A percentile compares a stretch with the other conserved stretches of the same genome.
Evolutionary conservation across 2,888 invertebrate genomes (phyloP).

Genomic region (Dyspetes luteomarginatus): DNA sequence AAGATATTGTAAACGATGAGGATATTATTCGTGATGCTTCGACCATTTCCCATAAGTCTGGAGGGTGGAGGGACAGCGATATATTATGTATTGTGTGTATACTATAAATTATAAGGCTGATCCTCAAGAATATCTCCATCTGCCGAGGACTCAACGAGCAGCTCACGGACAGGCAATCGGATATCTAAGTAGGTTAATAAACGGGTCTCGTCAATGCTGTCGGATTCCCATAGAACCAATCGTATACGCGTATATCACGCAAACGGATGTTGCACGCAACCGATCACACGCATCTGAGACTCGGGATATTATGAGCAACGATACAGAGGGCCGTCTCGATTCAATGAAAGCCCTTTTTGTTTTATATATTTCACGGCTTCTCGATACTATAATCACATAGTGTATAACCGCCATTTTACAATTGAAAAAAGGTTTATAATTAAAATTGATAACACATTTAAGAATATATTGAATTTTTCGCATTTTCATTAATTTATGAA

Average conservation of each 20-base stretch:
- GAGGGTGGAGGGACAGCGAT: slow-evolving; percentile 46
- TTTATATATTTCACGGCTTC: background rate
- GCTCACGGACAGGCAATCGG: slow-evolving; percentile 70
- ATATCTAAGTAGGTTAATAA: slow-evolving; percentile 80
- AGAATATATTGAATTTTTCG: too few species aligned
- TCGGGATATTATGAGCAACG: slow-evolving; percentile 11
- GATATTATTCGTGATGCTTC: slow-evolving; percentile 1
- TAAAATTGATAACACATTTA: background rate
- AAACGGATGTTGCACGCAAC: slow-evolving; percentile 70
- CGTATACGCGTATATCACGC: slow-evolving; percentile 77
- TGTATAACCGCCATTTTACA: background rate
- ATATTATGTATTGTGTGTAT: slow-evolving; percentile 63
- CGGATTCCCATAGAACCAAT: slow-evolving; percentile 80
- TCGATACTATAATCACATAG: background rate
- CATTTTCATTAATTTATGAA: too few species aligned
- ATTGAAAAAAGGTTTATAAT: background rate
- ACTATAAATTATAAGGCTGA: slow-evolving; percentile 63
- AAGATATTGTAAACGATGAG: background rate
- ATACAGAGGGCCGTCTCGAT: background rate
- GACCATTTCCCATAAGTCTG: slow-evolving; percentile 29
- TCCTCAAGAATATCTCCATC: slow-evolving; percentile 74
- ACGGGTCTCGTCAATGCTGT: slow-evolving; percentile 79
- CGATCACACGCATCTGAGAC: slow-evolving; percentile 72
- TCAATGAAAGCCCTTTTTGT: background rate
- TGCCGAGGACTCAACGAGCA: slow-evolving; percentile 65